These are phyloP conservation scores for Ochlodes sylvanus DNA, from an alignment of 2,888 invertebrate genomes.

Conservation along the genomic window DNA sequence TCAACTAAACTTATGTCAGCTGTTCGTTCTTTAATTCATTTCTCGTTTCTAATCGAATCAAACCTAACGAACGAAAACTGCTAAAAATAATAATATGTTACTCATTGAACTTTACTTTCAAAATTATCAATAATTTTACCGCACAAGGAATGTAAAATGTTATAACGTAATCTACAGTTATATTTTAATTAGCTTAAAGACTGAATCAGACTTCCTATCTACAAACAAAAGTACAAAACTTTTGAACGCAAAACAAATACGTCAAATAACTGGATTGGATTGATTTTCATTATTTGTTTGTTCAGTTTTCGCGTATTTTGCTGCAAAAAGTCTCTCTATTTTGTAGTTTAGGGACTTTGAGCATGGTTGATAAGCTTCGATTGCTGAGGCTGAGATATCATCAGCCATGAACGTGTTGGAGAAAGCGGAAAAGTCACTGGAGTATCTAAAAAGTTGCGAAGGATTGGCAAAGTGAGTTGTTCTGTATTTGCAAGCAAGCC, in stretches of 20 bases:
- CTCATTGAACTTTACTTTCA: not conserved
- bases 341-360: slow-evolving; percentile 40
- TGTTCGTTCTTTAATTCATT: no score
- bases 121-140: not conserved
- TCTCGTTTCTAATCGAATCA: no score
- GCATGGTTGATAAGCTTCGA: slow-evolving; percentile 50
- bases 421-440: slow-evolving; percentile 79
- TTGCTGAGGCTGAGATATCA: slow-evolving; percentile 49
- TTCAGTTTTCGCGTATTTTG: slow-evolving; percentile 45
- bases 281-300: slow-evolving; percentile 65
- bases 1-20: no score
- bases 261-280: slow-evolving; percentile 46
- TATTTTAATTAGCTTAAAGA: no score
- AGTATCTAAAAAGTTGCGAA: slow-evolving; percentile 73
- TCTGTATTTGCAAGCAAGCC: slow-evolving; percentile 14
- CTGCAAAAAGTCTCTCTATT: slow-evolving; percentile 48
- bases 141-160: not conserved
- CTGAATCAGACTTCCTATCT: no score
- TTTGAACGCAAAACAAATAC: slow-evolving; percentile 20
- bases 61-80: no score
- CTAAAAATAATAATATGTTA: not conserved
- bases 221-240: no score
- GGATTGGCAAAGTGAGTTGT: slow-evolving; percentile 67
- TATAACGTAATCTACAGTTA: no score
- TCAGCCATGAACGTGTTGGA: slow-evolving; percentile 76